Conservation (phyloP, 2,888 invertebrate genomes). For the Crematogaster levior region DNA sequence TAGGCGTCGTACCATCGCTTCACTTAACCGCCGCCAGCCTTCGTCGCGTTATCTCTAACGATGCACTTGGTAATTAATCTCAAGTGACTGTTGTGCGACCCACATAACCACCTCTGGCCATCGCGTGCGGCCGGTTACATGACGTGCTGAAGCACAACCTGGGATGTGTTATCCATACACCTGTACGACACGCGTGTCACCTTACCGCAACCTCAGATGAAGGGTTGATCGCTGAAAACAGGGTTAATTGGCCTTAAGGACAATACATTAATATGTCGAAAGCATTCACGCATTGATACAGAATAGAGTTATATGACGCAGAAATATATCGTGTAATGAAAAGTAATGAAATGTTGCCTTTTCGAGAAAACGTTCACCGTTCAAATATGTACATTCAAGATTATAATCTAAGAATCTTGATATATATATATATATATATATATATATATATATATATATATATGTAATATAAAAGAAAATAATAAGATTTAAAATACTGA, state of each 20-base stretch:
- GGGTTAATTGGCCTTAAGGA: constrained; percentile 26
- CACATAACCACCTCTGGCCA: constrained; percentile 57
- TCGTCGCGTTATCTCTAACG: constrained; percentile 73
- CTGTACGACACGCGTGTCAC: constrained; percentile 24
- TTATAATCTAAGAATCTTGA: no score
- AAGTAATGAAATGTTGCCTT: neutral
- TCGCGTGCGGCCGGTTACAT: constrained; percentile 53
- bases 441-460: no score
- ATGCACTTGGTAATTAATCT: constrained; percentile 77
- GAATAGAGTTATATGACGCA: neutral
- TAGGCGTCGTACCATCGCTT: constrained; percentile 45
- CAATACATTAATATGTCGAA: neutral
- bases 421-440: no score
- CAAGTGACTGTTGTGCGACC: constrained; percentile 68
- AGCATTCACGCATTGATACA: neutral
- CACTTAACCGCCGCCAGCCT: constrained; percentile 48
- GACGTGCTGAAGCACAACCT: constrained; percentile 37
- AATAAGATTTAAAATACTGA: no score
- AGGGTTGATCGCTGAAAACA: constrained; percentile 40
- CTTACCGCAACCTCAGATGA: constrained; percentile 18
- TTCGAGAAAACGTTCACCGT: neutral
- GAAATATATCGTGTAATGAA: neutral
- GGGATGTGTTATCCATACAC: constrained; percentile 40
- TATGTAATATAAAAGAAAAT: no score
- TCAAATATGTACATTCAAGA: neutral